Base-by-base conservation (phyloP, 2,888 invertebrate species). In the Emmelina monodactyla region DNA sequence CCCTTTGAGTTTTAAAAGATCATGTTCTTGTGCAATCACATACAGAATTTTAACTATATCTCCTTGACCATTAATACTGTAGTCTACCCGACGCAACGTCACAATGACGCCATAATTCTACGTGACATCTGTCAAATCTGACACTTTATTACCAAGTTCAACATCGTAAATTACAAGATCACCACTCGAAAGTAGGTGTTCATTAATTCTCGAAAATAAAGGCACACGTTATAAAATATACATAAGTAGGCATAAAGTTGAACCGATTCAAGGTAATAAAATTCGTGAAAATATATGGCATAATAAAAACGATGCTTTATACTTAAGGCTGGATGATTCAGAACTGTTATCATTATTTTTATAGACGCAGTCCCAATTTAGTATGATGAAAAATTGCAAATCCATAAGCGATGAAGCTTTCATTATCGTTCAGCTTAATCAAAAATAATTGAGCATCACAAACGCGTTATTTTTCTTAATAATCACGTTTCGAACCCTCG, bases 401-500 rank as follows among this genome's bases (percentile, higher is more conserved):
- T 19, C 25, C 3, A 25, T 25, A 25, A 11, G n/a, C 25, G 25
- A 25, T 3, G 6, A 25, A 10, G n/a, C 25, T 25, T 31, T 15
- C 16, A 31, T 31, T 31, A 16, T 15, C 38, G 16, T 15, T 19
- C 30, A 37, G 32, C 34, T 40, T 37, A 32, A 47, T 42, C 36
- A 44, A 40, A 40, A 45, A 14, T 13, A 35, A 32, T 34, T 38
- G 35, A 39, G 22, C 14, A 12, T 14, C 30, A 14, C 33, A 30
- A 47, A 53, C 57, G 60, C 58, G 61, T 60, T 51, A 55, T 53
- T 54, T 25, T 25, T 25, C 25, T 25, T 68, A 67, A 70, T 75
- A 71, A 76, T 71, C 69, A 70, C 62, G 64, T 53, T 53, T 62
- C 58, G 54, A 60, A 66, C 60, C 64, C 56, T 65, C 61, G 63